phyloP scores from a whole-genome alignment of 2,113 vertebrate species.

The Naja naja region DNA sequence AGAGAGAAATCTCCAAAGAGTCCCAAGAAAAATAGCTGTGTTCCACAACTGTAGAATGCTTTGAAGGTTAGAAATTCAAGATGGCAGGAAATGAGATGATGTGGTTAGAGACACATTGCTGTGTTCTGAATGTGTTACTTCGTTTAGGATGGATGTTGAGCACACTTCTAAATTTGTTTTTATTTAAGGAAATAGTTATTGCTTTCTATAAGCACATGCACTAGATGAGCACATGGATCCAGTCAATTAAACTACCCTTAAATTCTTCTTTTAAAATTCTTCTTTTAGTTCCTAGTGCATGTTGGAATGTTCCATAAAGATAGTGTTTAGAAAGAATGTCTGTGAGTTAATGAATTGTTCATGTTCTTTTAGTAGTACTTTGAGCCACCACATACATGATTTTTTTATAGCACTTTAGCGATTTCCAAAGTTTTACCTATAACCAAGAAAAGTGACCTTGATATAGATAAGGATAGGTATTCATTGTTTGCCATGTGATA shows the following conservation, averaged over 20 bases:
- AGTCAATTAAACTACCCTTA: not conserved
- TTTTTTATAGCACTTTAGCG: not conserved
- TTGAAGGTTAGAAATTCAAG: not conserved
- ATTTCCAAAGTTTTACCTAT: not conserved
- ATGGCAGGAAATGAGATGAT: not conserved
- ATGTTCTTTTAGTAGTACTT: not conserved
- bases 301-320: not conserved
- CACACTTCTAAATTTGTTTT: conserved; percentile 25
- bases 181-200: not conserved
- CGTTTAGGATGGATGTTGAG: conserved; percentile 16
- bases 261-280: not conserved
- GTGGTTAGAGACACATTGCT: not conserved
- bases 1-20: not conserved
- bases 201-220: not conserved
- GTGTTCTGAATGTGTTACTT: conserved; percentile 9
- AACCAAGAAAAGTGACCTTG: not conserved
- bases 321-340: not conserved
- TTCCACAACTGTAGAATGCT: not conserved
- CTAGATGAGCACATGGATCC: not conserved
- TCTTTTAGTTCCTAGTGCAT: not conserved
- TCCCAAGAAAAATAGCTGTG: not conserved
- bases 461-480: too few relatives aligned
- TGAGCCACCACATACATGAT: not conserved
- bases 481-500: not conserved
- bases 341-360: not conserved